phyloP scores from a whole-genome alignment of 2,113 vertebrate genomes.

The Eurypyga helias region DNA sequence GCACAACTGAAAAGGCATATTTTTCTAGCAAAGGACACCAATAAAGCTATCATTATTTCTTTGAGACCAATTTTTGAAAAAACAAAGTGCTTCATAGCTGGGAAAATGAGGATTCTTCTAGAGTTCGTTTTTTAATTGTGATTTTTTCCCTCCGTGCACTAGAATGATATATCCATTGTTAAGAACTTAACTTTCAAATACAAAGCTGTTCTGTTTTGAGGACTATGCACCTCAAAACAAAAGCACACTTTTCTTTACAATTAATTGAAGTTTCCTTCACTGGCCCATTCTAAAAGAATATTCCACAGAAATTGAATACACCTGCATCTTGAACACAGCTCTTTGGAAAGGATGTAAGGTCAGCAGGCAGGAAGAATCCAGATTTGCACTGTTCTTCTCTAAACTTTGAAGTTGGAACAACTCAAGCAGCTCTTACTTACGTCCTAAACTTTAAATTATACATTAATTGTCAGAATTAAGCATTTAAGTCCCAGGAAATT shows the following conservation, averaged over 20 bases:
- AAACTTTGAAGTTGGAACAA: too few species aligned
- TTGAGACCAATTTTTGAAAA: neutral
- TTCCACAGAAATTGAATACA: neutral
- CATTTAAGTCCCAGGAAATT: neutral
- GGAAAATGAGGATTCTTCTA: neutral
- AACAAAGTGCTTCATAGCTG: neutral
- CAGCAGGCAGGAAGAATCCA: neutral
- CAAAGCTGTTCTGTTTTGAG: neutral
- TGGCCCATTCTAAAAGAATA: neutral
- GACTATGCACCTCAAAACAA: neutral
- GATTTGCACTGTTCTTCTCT: neutral
- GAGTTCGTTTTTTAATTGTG: neutral
- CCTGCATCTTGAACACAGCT: neutral
- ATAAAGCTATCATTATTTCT: neutral
- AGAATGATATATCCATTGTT: rapidly evolving
- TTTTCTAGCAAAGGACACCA: neutral
- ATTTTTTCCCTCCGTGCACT: neutral
- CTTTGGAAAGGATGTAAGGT: neutral
- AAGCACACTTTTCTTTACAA: neutral
- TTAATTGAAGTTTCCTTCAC: neutral
- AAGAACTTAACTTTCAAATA: neutral
- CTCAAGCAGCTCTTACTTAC: too few species aligned
- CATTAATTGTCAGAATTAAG: neutral
- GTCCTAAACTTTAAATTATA: too few species aligned
- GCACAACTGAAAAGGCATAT: neutral